Conservation (phyloP, 1,140 invertebrate genomes). For the Panonychus citri region DNA sequence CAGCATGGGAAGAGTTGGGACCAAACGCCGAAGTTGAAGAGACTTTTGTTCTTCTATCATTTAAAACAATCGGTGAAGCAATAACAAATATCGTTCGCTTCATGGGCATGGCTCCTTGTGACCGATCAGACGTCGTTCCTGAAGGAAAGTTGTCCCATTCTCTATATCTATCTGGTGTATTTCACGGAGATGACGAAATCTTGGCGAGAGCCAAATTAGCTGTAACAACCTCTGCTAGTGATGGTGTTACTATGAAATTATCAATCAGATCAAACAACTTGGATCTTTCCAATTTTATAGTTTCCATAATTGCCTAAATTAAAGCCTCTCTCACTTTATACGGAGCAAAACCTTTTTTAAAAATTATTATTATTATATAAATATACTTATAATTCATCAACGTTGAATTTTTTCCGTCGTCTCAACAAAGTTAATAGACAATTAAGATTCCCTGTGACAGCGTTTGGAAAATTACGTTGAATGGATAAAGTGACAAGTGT, state of each 20-base stretch:
- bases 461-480: too few relatives aligned
- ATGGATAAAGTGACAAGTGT: too few relatives aligned
- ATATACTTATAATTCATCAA: too few relatives aligned
- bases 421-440: too few relatives aligned
- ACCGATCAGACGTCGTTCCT: constrained; percentile 58
- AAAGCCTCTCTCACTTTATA: too few relatives aligned
- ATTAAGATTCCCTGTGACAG: too few relatives aligned
- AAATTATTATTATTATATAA: too few relatives aligned
- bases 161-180: constrained; percentile 53
- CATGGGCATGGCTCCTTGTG: constrained; percentile 62
- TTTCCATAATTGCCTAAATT: constrained; percentile 36
- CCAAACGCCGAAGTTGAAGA: constrained; percentile 58
- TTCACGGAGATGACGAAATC: constrained; percentile 66
- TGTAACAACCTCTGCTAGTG: constrained; percentile 23
- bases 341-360: too few relatives aligned
- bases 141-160: constrained; percentile 58
- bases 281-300: constrained; percentile 51
- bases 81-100: constrained; percentile 64
- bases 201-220: constrained; percentile 61
- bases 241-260: constrained; percentile 43
- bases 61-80: constrained; percentile 56
- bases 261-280: constrained; percentile 34
- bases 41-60: constrained; percentile 59
- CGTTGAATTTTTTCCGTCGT: too few relatives aligned
- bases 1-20: constrained; percentile 45